Percentiles rank a stretch among this genome's conserved stretches.
Conservation (phyloP, 2,888 invertebrate genomes). For the Orgyia antiqua region DNA sequence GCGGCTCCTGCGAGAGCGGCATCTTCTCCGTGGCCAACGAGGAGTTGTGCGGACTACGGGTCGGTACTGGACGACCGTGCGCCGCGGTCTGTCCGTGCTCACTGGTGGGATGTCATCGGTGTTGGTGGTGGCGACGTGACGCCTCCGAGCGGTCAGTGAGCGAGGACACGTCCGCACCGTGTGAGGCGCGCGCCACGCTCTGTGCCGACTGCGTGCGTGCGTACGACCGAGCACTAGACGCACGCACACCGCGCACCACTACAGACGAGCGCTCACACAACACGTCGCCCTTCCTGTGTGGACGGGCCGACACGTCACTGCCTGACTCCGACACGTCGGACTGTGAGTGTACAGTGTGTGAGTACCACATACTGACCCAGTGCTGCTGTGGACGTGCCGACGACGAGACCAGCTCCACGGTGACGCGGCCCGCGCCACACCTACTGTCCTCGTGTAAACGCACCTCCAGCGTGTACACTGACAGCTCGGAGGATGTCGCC, state of each 20-base stretch:
- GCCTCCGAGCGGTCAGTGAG: slow-evolving; percentile 25
- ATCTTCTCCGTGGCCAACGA: slow-evolving; percentile 93
- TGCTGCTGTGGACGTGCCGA: slow-evolving; percentile 37
- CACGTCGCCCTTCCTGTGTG: slow-evolving; percentile 66
- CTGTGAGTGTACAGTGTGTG: slow-evolving; percentile 28
- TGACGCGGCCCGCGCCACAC: slow-evolving; percentile 38
- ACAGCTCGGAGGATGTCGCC: slow-evolving; percentile 91
- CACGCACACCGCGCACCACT: slow-evolving; percentile 47
- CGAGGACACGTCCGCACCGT: slow-evolving; percentile 22
- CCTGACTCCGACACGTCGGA: slow-evolving; percentile 13
- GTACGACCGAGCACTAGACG: slow-evolving; percentile 48
- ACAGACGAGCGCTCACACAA: slow-evolving; percentile 70
- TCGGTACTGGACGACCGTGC: slow-evolving; percentile 33
- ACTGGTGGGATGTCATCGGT: slow-evolving; percentile 62
- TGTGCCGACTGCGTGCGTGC: slow-evolving; percentile 45
- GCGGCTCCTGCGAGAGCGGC: slow-evolving; percentile 91
- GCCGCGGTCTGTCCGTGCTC: slow-evolving; percentile 64
- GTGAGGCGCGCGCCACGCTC: slow-evolving; percentile 25
- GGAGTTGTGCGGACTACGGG: slow-evolving; percentile 78
- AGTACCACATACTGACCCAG: slow-evolving; percentile 50
- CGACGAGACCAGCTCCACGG: slow-evolving; percentile 22
- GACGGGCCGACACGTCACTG: slow-evolving; percentile 17
- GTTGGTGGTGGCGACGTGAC: slow-evolving; percentile 61
- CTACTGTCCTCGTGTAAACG: slow-evolving; percentile 76
- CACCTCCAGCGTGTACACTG: slow-evolving; percentile 90